Percentiles rank a stretch among this genome's conserved stretches.
Evolutionary conservation across 2,113 vertebrate species (phyloP).

Genomic region (Lagenorhynchus albirostris): DNA sequence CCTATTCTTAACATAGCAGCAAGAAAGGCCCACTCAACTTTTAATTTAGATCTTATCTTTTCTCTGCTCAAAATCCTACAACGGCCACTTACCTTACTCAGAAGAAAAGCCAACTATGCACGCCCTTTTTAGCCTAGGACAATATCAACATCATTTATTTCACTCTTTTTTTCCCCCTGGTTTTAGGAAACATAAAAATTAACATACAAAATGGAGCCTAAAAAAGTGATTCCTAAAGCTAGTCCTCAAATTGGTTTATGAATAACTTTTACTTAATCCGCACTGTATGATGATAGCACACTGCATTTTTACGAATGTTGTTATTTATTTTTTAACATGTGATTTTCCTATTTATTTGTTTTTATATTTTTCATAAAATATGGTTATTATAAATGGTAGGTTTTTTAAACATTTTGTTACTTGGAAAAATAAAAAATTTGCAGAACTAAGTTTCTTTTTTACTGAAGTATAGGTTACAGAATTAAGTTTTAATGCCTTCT

Average conservation of each 20-base stretch:
- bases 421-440: neutral
- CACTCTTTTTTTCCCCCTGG: neutral
- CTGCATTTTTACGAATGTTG: neutral
- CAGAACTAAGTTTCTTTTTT: neutral
- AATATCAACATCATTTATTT: neutral
- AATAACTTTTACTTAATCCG: neutral
- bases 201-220: neutral
- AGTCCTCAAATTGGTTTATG: neutral
- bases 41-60: neutral
- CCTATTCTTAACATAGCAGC: neutral
- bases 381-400: neutral
- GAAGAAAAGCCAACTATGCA: neutral
- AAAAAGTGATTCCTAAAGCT: neutral
- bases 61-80: neutral
- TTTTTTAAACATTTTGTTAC: conserved; percentile 4
- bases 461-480: neutral
- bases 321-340: neutral
- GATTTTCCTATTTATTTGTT: neutral
- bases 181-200: neutral
- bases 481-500: neutral
- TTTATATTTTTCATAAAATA: conserved; percentile 5
- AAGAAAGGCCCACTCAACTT: neutral
- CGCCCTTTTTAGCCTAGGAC: neutral
- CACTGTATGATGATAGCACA: neutral
- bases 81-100: neutral